Base-by-base conservation (phyloP, 2,797 vertebrate genomes). In the Hippopotamyrus pictus region DNA sequence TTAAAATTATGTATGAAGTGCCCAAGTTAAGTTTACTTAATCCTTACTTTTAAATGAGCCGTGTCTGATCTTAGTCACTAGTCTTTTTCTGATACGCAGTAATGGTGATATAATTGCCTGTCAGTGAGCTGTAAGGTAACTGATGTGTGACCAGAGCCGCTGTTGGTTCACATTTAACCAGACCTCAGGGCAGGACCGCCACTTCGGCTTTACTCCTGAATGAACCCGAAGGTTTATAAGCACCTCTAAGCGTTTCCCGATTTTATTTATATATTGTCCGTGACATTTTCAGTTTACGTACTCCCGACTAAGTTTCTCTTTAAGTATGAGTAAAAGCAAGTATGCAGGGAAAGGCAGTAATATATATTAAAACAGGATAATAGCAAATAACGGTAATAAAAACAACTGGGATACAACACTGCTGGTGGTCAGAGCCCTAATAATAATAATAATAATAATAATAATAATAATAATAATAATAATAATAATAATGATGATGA, bases 121-220 rank as follows among this genome's bases (percentile, higher is more conserved):
- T 89, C 88, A 76, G 46, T 90, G 91, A 91, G 88, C 91, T 62
- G 89, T 90, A 88, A 73, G 87, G 25, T 37, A 6, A 33, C 3
- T 8, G 65, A 33, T 37, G 65, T 73, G 65, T 33, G 11, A 37
- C 11, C 25, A 5, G 65, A 2, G 12, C 29, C 12, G 65, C 17
- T 89, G 90, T 86, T 92, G 88, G 94, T 96, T 96, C 92, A 96
- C 95, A 93, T 95, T 96, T 95, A 96, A 96, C 95, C 22, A 9
- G 57, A 62, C n/a, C 22, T 37, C 12, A 22, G 22, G 33, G 33
- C 37, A 14, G n/a, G 22, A 22, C 44, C 25, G 12, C 22, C 12
- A 2, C 22, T 85, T 3, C 5, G 5, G 0, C 44, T 88, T 19
- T 79, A 19, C 73, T 79, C 17, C 6, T 44, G 37, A 79, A 19